Base-by-base conservation (phyloP, 2,797 vertebrate genomes). In the Phataginus tricuspis region DNA sequence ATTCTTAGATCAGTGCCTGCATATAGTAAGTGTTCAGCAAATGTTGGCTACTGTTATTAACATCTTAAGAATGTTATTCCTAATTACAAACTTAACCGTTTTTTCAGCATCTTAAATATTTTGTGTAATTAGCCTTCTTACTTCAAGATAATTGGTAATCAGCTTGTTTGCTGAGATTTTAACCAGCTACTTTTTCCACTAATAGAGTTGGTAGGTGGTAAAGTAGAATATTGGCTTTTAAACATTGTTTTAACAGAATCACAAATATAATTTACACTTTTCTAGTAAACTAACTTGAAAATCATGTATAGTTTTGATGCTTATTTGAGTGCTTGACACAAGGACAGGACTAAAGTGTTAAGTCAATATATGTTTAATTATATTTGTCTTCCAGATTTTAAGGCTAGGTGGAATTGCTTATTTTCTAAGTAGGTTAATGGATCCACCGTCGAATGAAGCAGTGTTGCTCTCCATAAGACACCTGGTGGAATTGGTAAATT, bases 381-480 rank as follows among this genome's bases (percentile, higher is more conserved):
- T 64, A 68, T 31, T 21, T 96, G 59, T 72, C 39, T 80, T 85
- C 80, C 96, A 99, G 99, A 99, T 99, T 97, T 96, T 99, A 97
- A 99, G 99, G 96, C 99, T 99, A 49, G 99, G 99, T 39, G 98
- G 98, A 72, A 99, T 99, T 97, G 99, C 99, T 64, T 97, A 97
- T 92, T 99, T 99, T 96, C 98, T 99, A 97, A 98, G 98, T 88
- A 99, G 99, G 80, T 98, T 99, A 34, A 98, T 99, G 99, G 99
- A 99, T 95, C 99, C 99, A 9, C 99, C 99, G 0, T 99, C 99
- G 59, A 98, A 98, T 83, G 98, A 99, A 95, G 99, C 99, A 2
- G 99, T 99, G 23, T 97, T 96, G 90, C 98, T 99, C 45, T 99
- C 99, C 92, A 99, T 99, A 98, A 99, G 99, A 94, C 99, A 99